Base-by-base conservation (phyloP, 2,888 invertebrate species). In the Orthonychiurus folsomi region DNA sequence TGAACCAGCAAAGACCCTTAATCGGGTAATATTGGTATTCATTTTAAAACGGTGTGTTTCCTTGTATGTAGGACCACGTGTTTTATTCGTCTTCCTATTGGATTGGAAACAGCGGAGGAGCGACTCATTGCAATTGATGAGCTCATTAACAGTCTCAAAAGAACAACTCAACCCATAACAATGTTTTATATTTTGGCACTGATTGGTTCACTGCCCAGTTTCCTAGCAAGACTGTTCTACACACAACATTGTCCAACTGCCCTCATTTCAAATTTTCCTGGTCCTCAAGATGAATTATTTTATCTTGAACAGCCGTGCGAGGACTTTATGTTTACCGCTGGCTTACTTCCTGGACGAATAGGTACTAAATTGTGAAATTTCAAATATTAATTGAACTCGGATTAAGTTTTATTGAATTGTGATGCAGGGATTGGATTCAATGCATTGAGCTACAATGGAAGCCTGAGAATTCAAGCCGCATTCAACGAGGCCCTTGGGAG, bases 401-500 rank as follows among this genome's bases (percentile, higher is more conserved):
- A n/a, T n/a, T n/a, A n/a, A n/a, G n/a, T n/a, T n/a, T n/a, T n/a
- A n/a, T n/a, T n/a, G n/a, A n/a, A n/a, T n/a, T n/a, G n/a, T n/a
- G n/a, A n/a, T n/a, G n/a, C 37, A 37, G 37, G 69, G 23, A n/a
- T 70, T 26, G 72, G 72, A 18, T 53, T 69, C 1, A 64, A 65
- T 56, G 70, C 70, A 47, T 28, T 70, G 12, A 69, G 68, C 18
- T 72, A 70, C 55, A 72, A 72, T 55, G 69, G 69, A 1, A 66
- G 64, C 12, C 63, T 72, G 9, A 28, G 72, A 52, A 61, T 70
- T 2, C 62, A 67, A 28, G 27, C 67, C 1, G 69, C 63, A 1
- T 61, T 71, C 20, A 69, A 71, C 48, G 66, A 66, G 24, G 60
- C n/a, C n/a, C n/a, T n/a, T n/a, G n/a, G n/a, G n/a, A n/a, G n/a